phyloP scores from a whole-genome alignment of 2,113 vertebrate species.

The Cynopterus brachyotis region DNA sequence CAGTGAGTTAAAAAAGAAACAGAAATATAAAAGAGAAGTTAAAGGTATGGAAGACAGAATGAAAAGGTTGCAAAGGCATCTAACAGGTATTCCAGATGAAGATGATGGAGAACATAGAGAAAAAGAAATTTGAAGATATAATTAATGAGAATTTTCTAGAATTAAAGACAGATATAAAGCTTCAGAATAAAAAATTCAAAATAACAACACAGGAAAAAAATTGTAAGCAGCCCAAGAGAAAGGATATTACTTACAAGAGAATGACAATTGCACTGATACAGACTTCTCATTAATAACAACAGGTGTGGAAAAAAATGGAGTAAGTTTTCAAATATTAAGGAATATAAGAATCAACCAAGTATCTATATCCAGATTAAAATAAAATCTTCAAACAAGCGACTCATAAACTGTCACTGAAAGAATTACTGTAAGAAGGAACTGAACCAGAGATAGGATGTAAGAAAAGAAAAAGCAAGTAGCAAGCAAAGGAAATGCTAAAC shows the following conservation, averaged over 20 bases:
- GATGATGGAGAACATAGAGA: neutral
- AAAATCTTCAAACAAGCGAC: neutral
- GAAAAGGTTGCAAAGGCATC: neutral
- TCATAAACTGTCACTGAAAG: neutral
- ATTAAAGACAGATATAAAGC: neutral
- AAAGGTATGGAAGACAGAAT: neutral
- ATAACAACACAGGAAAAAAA: neutral
- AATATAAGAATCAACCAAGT: constrained; percentile 18
- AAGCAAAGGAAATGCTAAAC: neutral
- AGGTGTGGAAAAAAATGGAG: neutral
- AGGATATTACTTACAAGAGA: neutral
- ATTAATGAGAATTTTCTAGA: constrained; percentile 23
- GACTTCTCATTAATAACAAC: neutral
- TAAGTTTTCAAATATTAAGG: neutral
- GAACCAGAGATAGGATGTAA: neutral
- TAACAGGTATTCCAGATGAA: neutral
- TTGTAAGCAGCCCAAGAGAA: neutral
- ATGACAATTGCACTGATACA: neutral
- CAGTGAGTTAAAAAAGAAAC: neutral
- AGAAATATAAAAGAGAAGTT: neutral
- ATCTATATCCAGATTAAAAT: neutral
- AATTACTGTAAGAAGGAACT: neutral
- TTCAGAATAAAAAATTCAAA: constrained; percentile 39
- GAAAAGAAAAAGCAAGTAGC: neutral
- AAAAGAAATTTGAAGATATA: neutral